Evolutionary conservation across 1,140 invertebrate species (phyloP), one percentile per base, ranked within the genome.

Genomic region (Atta cephalotes): DNA sequence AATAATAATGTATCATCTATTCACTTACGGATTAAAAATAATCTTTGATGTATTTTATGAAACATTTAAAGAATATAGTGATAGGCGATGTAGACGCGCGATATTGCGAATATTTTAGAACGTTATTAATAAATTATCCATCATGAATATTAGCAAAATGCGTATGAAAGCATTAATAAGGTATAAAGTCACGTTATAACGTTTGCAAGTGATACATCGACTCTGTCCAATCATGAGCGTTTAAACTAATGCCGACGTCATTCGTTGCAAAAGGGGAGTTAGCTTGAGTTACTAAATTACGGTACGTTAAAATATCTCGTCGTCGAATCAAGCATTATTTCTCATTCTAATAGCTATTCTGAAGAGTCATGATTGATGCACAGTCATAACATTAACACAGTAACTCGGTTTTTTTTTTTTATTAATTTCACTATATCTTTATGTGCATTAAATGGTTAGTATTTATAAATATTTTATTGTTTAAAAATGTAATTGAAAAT

Each of bases 161-260:
- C 21, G 14, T 51, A 18, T 51, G 18, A 28, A 28, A 28, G n/a
- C 51, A 56, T 76, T 58, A 39, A 18, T 18, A 35, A 58, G 25
- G 21, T 3, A 31, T 77, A 56, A 66, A 49, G 6, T 51, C 45
- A 14, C 60, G 39, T 66, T 65, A 31, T 31, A 51, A 79, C 1
- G 5, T 65, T 78, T 25, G 58, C 35, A n/a, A 78, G 25, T 45
- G 70, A 86, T 31, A 16, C 18, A 12, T 62, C 18, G 35, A 51
- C 21, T 78, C 39, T 51, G 18, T 3, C 39, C 60, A 78, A 78
- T 78, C 39, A 76, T 25, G 39, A 14, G 39, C 77, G 49, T 66
- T 66, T 18, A 62, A 88, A 62, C 53, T 39, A 56, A 56, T 71
- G 86, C 71, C 87, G 77, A 88, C 87, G 87, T 88, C 87, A 88